Evolutionary conservation across 92 coral and sea anemone species (phyloP).

Genomic region (Phenganax marumi): DNA sequence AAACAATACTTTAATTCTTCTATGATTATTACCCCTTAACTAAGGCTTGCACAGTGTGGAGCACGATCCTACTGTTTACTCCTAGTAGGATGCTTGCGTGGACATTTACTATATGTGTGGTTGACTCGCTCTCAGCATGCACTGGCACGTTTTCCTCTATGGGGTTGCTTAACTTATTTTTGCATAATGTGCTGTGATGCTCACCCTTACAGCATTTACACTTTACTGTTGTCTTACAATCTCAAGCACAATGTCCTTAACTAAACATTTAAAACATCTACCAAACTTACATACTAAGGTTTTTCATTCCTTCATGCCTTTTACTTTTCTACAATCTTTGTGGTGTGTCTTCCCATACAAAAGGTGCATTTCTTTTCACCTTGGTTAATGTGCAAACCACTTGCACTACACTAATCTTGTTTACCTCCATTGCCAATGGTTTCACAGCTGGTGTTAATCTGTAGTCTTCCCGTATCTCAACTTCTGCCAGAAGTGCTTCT

Average conservation of each 20-base stretch:
- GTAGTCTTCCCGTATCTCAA: slow-evolving; percentile 47
- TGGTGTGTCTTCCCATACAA: background rate
- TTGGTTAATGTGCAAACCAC: background rate
- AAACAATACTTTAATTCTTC: slow-evolving; percentile 8
- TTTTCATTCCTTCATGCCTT: background rate
- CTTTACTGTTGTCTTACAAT: background rate
- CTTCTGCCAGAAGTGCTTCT: slow-evolving; percentile 31
- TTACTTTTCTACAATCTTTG: background rate
- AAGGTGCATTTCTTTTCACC: background rate
- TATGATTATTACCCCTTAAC: slow-evolving; percentile 12
- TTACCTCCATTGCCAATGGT: background rate
- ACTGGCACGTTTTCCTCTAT: too few relatives aligned
- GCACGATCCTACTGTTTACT: slow-evolving; percentile 10
- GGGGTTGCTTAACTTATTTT: background rate
- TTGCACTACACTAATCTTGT: background rate
- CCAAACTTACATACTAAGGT: background rate
- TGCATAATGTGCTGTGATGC: background rate
- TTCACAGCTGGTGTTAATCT: background rate
- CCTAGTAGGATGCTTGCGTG: background rate
- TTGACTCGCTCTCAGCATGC: background rate
- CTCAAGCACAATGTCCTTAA: slow-evolving; percentile 2
- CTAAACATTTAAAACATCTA: background rate
- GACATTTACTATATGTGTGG: background rate
- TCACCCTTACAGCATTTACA: background rate
- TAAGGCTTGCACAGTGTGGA: slow-evolving; percentile 34